Percentiles rank a stretch among this genome's conserved stretches.
phyloP scores from a whole-genome alignment of 2,113 vertebrate species.

The Toxotes chatareus region DNA sequence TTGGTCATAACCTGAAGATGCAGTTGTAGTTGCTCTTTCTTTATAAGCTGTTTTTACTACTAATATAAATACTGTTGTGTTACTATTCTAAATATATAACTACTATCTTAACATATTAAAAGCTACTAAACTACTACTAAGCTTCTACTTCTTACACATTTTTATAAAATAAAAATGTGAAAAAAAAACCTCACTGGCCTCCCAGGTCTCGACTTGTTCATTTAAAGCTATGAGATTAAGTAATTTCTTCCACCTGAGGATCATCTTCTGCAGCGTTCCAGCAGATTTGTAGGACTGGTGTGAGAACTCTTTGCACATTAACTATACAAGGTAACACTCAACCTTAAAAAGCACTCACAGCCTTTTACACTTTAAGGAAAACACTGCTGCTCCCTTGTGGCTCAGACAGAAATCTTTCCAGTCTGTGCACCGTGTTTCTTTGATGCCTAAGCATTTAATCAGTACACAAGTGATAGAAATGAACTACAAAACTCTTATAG shows the following conservation, averaged over 20 bases:
- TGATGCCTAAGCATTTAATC: background rate
- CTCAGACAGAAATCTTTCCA: background rate
- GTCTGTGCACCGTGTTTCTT: background rate
- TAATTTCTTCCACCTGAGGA: background rate
- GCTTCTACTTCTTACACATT: too few species aligned
- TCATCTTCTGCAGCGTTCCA: background rate
- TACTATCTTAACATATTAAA: too few species aligned
- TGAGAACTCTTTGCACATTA: background rate
- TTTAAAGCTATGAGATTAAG: background rate
- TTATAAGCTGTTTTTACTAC: background rate
- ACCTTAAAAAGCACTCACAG: background rate
- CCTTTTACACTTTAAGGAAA: background rate
- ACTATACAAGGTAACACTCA: rapidly evolving
- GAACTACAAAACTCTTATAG: background rate
- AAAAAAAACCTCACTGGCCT: too few species aligned
- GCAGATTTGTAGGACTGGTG: background rate
- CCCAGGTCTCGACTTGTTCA: background rate
- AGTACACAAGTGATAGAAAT: background rate
- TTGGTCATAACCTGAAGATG: too few species aligned
- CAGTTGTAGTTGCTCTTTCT: too few species aligned
- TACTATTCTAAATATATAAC: too few species aligned
- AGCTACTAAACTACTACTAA: too few species aligned
- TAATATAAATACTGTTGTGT: too few species aligned
- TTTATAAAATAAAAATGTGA: too few species aligned
- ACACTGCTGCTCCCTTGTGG: constrained; percentile 67